Evolutionary conservation across 2,797 vertebrate species (phyloP).

Genomic region (Semaprochilodus insignis): DNA sequence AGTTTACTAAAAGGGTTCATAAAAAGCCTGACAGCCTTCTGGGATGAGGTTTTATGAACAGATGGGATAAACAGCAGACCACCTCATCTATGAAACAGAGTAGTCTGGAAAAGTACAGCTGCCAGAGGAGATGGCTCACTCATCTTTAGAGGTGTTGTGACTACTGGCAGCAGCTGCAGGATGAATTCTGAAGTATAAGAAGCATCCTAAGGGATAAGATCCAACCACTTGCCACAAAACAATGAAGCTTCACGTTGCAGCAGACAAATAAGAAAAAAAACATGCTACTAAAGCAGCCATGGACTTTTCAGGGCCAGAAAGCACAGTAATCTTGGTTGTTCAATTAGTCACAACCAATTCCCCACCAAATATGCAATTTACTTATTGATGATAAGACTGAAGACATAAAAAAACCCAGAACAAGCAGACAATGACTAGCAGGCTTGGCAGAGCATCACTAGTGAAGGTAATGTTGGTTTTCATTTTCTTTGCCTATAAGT

Average conservation of each 20-base stretch:
- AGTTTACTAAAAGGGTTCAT: background rate
- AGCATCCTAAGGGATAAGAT: background rate
- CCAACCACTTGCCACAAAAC: too few relatives aligned
- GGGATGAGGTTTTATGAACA: background rate
- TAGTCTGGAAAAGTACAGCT: background rate
- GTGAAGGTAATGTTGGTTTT: background rate
- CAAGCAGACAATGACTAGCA: background rate
- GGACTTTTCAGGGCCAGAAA: background rate
- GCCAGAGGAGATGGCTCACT: background rate
- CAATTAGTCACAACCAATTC: background rate
- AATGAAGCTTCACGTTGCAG: background rate
- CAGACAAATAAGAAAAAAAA: background rate
- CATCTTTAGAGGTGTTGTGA: background rate
- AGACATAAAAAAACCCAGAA: background rate
- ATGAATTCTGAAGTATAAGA: background rate
- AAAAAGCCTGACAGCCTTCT: background rate
- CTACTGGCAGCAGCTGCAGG: background rate
- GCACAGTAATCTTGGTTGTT: background rate
- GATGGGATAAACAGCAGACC: background rate
- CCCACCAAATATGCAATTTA: background rate
- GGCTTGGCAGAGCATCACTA: background rate
- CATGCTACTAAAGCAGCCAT: background rate
- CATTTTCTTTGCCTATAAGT: too few relatives aligned
- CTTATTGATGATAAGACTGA: background rate
- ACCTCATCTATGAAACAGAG: background rate